Conservation (phyloP, 1,140 invertebrate species). For the Camponotus vicinus region DNA sequence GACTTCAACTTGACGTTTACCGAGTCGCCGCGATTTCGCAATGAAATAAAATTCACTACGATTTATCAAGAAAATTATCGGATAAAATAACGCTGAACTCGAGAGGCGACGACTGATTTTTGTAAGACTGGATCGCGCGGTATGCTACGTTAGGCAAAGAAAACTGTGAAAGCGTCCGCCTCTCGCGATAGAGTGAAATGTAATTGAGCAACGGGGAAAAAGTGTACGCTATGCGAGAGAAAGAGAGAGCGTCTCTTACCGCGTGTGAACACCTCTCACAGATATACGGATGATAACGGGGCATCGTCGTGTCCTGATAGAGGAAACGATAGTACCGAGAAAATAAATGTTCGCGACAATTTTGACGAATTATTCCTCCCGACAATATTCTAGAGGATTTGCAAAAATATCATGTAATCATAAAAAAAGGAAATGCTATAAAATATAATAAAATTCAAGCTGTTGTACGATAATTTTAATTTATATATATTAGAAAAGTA, state of each 20-base stretch:
- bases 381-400: not conserved
- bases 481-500: not conserved
- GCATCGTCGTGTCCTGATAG: not conserved
- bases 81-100: slow-evolving; percentile 14
- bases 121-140: slow-evolving; percentile 29
- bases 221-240: slow-evolving; percentile 18
- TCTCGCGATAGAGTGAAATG: slow-evolving; percentile 60
- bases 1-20: not conserved
- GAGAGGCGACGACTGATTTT: slow-evolving; percentile 20
- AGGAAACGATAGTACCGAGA: slow-evolving; percentile 15
- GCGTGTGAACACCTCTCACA: slow-evolving; percentile 35
- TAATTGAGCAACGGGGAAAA: slow-evolving; percentile 57
- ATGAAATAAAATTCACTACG: slow-evolving; percentile 22
- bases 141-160: slow-evolving; percentile 14
- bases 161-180: slow-evolving; percentile 49
- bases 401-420: not conserved
- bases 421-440: not conserved
- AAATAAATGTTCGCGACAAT: not conserved
- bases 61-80: slow-evolving; percentile 21
- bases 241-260: slow-evolving; percentile 31
- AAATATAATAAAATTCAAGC: not conserved
- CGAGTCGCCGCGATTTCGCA: not conserved
- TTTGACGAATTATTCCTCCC: not conserved
- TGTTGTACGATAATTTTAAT: not conserved
- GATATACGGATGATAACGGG: slow-evolving; percentile 37